phyloP scores from a whole-genome alignment of 2,797 vertebrate genomes.

The Chiloscyllium punctatum region DNA sequence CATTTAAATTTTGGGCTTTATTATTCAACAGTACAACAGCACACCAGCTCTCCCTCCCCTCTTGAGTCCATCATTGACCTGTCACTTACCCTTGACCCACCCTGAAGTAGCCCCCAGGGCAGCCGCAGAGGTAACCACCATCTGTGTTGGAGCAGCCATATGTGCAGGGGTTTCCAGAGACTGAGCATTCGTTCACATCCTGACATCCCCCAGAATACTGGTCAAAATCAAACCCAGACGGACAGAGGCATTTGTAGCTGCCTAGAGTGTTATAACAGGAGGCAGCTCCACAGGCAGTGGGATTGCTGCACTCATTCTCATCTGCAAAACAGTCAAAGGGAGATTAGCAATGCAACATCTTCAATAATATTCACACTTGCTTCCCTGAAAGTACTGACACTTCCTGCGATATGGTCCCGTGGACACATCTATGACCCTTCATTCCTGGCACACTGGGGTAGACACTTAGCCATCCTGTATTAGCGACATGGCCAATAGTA shows the following conservation, averaged over 20 bases:
- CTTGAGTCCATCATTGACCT: no score
- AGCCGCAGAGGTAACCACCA: conserved; percentile 71
- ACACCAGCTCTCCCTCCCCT: no score
- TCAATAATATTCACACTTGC: background rate
- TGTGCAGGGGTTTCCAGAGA: conserved; percentile 61
- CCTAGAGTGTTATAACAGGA: conserved; percentile 77
- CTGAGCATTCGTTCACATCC: conserved; percentile 69
- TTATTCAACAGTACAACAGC: background rate
- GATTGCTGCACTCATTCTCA: conserved; percentile 68
- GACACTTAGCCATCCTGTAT: background rate
- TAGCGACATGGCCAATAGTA: background rate
- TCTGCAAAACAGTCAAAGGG: conserved; percentile 50
- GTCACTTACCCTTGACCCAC: conserved; percentile 81
- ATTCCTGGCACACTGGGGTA: background rate
- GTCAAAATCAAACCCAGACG: conserved; percentile 71
- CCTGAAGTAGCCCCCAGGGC: conserved; percentile 76
- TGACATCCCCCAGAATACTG: conserved; percentile 61
- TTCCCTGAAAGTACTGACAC: background rate
- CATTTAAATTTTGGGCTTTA: background rate
- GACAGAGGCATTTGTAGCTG: conserved; percentile 72
- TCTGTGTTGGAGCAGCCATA: conserved; percentile 75
- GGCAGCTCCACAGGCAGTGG: conserved; percentile 61
- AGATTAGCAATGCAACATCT: background rate
- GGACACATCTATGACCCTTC: background rate
- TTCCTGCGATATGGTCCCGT: background rate